Evolutionary conservation across 2,113 vertebrate species (phyloP).

Genomic region (Charadrius vociferus): DNA sequence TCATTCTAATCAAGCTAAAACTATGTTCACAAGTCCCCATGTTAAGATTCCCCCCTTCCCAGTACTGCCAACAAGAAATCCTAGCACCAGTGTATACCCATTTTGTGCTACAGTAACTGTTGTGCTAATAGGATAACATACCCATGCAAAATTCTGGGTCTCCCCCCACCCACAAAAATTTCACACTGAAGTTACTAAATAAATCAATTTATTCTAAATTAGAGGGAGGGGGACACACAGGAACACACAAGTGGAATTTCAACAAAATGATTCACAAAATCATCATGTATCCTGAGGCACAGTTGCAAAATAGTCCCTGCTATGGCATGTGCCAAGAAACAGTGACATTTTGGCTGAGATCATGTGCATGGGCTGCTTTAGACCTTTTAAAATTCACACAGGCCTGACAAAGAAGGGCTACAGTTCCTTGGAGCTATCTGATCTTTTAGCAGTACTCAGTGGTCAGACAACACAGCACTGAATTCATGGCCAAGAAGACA

Average conservation of each 20-base stretch:
- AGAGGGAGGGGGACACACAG: too few species aligned
- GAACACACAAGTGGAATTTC: background rate
- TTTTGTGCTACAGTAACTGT: background rate
- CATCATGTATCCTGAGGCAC: background rate
- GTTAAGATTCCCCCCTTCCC: background rate
- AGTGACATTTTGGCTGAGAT: background rate
- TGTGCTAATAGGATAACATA: background rate
- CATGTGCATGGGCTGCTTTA: background rate
- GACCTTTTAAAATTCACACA: background rate
- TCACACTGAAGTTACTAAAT: background rate
- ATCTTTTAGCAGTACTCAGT: background rate
- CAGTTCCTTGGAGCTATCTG: background rate
- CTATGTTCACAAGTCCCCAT: background rate
- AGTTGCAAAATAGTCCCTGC: background rate
- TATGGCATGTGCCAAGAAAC: background rate
- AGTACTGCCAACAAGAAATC: background rate
- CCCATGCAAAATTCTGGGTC: background rate
- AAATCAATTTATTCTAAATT: background rate
- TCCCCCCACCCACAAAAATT: background rate
- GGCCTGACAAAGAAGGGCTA: background rate
- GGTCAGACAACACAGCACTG: background rate
- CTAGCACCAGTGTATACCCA: background rate
- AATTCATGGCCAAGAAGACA: background rate
- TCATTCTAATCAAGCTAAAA: background rate
- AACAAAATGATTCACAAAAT: background rate